These are phyloP conservation scores for Fukomys damarensis DNA, from an alignment of 2,113 vertebrate species.

Conservation along the genomic window DNA sequence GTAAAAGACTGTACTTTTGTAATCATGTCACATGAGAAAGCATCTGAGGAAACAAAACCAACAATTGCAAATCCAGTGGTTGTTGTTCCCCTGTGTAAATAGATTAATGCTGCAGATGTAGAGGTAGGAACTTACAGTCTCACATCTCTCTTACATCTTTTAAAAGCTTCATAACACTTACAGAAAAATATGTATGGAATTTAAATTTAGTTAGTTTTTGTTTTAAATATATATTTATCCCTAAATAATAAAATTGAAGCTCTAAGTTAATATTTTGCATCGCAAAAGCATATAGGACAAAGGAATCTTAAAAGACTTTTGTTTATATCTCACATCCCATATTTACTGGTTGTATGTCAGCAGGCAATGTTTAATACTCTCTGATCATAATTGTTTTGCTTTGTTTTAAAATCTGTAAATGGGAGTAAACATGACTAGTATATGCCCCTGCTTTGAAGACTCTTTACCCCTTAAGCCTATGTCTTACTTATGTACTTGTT, in stretches of 20 bases:
- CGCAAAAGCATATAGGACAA: neutral
- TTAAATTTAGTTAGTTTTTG: conserved; percentile 49
- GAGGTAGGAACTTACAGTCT: neutral
- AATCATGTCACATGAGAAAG: neutral
- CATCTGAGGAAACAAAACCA: conserved; percentile 31
- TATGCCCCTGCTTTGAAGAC: neutral
- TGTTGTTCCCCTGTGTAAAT: neutral
- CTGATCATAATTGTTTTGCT: neutral
- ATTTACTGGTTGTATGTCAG: conserved; percentile 8
- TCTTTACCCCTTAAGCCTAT: neutral
- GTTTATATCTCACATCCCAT: neutral
- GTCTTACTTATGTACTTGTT: neutral
- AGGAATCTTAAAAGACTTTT: neutral
- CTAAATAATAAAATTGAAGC: neutral
- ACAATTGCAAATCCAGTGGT: neutral
- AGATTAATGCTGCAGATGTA: neutral
- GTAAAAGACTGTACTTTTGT: neutral
- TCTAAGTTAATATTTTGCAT: neutral
- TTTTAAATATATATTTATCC: neutral
- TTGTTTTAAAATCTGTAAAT: conserved; percentile 27
- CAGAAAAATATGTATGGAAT: neutral
- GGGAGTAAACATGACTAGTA: neutral
- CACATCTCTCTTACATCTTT: neutral
- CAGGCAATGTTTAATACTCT: neutral
- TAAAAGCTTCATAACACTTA: neutral